These are phyloP conservation scores for Stichodactyla helianthus DNA, from an alignment of 64 coral and sea anemone genomes.

Conservation along the genomic window DNA sequence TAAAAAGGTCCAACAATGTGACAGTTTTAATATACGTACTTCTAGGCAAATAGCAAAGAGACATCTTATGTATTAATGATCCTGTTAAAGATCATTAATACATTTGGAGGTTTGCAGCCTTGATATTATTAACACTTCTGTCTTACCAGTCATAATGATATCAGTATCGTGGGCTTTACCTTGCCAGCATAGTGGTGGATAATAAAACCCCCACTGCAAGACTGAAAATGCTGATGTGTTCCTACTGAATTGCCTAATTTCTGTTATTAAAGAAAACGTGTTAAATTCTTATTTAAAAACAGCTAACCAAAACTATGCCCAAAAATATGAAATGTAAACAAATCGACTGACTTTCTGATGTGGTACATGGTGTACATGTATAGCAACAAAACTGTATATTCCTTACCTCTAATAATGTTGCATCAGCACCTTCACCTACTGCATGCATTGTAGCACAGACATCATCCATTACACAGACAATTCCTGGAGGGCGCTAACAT, in stretches of 20 bases:
- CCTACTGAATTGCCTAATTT: constrained; percentile 89
- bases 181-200: constrained; percentile 98
- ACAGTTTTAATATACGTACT: no score
- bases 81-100: no score
- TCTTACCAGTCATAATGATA: no score
- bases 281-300: not conserved
- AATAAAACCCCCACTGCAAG: constrained; percentile 74
- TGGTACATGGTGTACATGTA: not conserved
- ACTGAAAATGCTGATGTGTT: constrained; percentile 91
- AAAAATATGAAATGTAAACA: no score
- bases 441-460: constrained; percentile 99
- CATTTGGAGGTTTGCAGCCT: no score
- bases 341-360: no score
- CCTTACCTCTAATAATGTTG: constrained; percentile 83
- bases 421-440: constrained; percentile 95
- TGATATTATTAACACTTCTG: no score
- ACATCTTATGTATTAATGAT: no score
- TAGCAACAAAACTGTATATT: not conserved
- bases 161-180: constrained; percentile 32
- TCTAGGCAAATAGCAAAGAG: no score
- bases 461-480: constrained; percentile 96
- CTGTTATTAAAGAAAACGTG: constrained; percentile 35
- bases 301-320: no score
- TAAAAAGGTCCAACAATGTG: no score
- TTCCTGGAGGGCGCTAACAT: constrained; percentile 76